Percentiles rank a stretch among this genome's conserved stretches.
Evolutionary conservation across 2,888 invertebrate species (phyloP).

Genomic region (Heliconius cydno): DNA sequence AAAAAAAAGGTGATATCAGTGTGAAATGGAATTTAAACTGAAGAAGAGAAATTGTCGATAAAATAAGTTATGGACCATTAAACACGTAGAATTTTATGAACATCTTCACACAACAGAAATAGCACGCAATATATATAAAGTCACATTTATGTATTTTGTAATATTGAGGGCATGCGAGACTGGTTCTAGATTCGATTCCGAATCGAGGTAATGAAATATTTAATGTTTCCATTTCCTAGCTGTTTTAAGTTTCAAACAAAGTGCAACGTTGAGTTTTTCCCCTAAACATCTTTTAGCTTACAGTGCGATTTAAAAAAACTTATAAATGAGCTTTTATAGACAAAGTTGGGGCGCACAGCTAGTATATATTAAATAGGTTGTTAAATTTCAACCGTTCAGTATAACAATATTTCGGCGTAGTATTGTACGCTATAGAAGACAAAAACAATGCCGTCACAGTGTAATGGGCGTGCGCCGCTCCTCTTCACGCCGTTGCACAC

Average conservation of each 20-base stretch:
- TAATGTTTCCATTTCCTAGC: no score
- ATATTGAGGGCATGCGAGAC: no score
- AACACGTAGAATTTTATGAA: slow-evolving; percentile 30
- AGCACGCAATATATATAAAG: not conserved
- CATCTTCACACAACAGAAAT: not conserved
- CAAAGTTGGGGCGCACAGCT: not conserved
- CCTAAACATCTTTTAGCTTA: no score
- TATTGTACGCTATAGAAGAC: slow-evolving; percentile 7
- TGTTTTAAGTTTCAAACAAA: no score
- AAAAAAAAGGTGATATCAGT: slow-evolving; percentile 18
- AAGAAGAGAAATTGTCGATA: slow-evolving; percentile 40
- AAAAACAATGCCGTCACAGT: slow-evolving; percentile 37
- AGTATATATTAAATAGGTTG: not conserved
- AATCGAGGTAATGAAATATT: no score
- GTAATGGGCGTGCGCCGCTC: slow-evolving; percentile 46
- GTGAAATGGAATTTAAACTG: slow-evolving; percentile 29
- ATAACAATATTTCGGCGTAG: slow-evolving; percentile 17
- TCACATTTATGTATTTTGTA: not conserved
- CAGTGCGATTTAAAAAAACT: no score
- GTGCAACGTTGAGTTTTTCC: no score
- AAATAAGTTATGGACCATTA: slow-evolving; percentile 34
- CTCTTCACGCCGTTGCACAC: slow-evolving; percentile 54
- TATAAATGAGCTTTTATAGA: no score
- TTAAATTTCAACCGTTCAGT: not conserved
- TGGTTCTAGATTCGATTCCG: no score